Evolutionary conservation across 2,113 vertebrate genomes (phyloP).

Genomic region (Cranoglanis bouderius): DNA sequence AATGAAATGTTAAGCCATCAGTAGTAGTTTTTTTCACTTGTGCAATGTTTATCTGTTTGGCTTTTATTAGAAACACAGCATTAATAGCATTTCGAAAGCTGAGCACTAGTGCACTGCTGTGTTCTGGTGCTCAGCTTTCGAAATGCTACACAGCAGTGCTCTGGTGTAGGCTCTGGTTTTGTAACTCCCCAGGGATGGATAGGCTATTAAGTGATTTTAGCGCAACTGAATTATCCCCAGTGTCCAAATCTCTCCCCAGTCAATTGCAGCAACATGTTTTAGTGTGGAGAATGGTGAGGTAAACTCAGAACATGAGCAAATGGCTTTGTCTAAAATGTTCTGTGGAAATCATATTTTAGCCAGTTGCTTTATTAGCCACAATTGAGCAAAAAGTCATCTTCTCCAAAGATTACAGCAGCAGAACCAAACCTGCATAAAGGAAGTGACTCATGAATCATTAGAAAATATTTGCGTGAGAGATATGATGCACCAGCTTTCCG

Average conservation of each 20-base stretch:
- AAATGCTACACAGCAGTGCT: constrained; percentile 13
- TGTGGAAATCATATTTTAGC: constrained; percentile 16
- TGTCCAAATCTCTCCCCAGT: constrained; percentile 25
- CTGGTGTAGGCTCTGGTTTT: constrained; percentile 35
- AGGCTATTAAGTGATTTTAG: constrained; percentile 38
- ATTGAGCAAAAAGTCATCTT: constrained; percentile 13
- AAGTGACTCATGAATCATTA: constrained; percentile 44
- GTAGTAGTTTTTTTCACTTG: constrained; percentile 27
- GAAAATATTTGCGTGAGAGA: constrained; percentile 51
- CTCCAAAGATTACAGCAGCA: neutral
- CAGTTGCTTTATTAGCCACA: constrained; percentile 1
- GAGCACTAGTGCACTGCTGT: constrained; percentile 4
- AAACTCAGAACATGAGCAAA: constrained; percentile 21
- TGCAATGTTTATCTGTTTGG: constrained; percentile 18
- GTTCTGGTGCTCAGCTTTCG: no score
- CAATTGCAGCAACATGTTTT: constrained; percentile 36
- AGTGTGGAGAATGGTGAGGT: neutral
- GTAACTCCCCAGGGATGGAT: constrained; percentile 39
- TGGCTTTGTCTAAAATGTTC: constrained; percentile 4
- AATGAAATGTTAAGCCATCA: constrained; percentile 17
- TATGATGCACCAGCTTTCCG: constrained; percentile 38
- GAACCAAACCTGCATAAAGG: constrained; percentile 34
- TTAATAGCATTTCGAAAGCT: constrained; percentile 39
- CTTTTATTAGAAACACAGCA: constrained; percentile 33
- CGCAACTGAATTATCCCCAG: constrained; percentile 37